Evolutionary conservation across 2,888 invertebrate genomes (phyloP), one percentile per base, ranked within the genome.

Genomic region (Stenurella melanura): DNA sequence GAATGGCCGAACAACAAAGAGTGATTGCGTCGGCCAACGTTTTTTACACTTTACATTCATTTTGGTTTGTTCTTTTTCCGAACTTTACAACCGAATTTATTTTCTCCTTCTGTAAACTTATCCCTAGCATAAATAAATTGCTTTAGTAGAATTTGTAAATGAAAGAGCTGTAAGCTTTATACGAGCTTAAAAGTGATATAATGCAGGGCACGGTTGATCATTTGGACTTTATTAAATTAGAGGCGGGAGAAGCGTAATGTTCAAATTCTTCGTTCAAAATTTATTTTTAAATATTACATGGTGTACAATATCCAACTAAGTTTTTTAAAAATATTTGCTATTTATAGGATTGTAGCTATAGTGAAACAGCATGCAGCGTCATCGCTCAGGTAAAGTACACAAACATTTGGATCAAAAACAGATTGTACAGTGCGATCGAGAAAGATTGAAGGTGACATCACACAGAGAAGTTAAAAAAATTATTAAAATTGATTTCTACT

Each of bases 1-100:
- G 84, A 86, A 86, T 85, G 82, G 82, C 83, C 84, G 76, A 79
- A 78, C 84, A 85, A 86, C 84, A 85, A 83, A 85, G 85, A 85
- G 76, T 81, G 84, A 86, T 85, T 84, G 83, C 85, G 78, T 82
- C 78, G 80, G 82, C 79, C 78, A 61, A 72, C 80, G 73, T 82
- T 84, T 85, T 85, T 83, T 83, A 82, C 85, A 82, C 83, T 83
- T 80, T 81, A 81, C 84, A 85, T 85, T 85, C 84, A 84, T 85
- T 85, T 80, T 79, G 81, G 83, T 83, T 83, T 84, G 82, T 83
- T 78, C 76, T 74, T 68, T 74, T 79, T 67, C 63, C 69, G 73
- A 77, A 77, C 70, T 78, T 68, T 74, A 66, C 80, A 72, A 67
- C 60, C 73, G 56, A 76, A 77, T 77, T 76, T 80, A 76, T 76